phyloP scores from a whole-genome alignment of 2,888 invertebrate genomes.

The Aphidoletes aphidimyza region DNA sequence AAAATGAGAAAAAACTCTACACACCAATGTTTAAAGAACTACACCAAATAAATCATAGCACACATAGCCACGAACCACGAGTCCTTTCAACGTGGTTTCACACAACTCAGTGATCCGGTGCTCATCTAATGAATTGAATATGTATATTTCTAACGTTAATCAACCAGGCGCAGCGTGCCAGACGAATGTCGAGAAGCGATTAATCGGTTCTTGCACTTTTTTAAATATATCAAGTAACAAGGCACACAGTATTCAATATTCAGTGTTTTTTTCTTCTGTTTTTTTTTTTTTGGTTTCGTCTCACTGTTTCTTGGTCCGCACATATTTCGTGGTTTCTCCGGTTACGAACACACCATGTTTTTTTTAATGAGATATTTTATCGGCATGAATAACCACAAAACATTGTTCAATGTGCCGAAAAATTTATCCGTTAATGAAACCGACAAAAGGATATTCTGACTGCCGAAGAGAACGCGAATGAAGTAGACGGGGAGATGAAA shows the following conservation, averaged over 20 bases:
- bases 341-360: constrained; percentile 35
- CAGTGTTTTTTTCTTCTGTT: no score
- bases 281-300: no score
- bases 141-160: background rate
- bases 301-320: no score
- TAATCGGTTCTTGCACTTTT: constrained; percentile 33
- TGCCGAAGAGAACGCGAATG: background rate
- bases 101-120: no score
- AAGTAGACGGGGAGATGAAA: background rate
- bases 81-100: no score
- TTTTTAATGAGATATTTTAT: constrained; percentile 34
- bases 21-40: no score
- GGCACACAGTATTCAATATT: no score
- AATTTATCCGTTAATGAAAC: constrained; percentile 46
- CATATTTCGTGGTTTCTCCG: constrained; percentile 13
- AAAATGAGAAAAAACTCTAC: no score
- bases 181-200: background rate
- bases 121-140: background rate
- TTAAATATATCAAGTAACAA: constrained; percentile 9
- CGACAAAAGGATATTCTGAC: constrained; percentile 9
- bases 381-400: constrained; percentile 48
- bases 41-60: no score
- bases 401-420: constrained; percentile 42
- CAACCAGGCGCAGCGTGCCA: background rate
- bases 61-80: no score